Conservation (phyloP, 2,888 invertebrate genomes). For the Lingula anatina region DNA sequence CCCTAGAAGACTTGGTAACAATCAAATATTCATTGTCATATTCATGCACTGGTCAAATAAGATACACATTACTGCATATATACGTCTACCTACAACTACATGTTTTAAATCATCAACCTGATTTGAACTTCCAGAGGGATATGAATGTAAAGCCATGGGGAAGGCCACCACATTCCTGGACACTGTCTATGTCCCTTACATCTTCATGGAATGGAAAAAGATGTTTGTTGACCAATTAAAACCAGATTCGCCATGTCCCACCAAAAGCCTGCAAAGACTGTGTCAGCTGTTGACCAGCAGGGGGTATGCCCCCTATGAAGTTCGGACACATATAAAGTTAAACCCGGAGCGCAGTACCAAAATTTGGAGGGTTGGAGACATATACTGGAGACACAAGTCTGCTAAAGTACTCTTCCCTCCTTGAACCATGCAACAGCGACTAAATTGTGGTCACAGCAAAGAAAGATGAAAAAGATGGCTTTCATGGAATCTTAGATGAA, state of each 20-base stretch:
- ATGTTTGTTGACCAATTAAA: slow-evolving; percentile 21
- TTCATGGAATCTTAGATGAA: too few species aligned
- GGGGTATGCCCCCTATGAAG: slow-evolving; percentile 9
- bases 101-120: too few species aligned
- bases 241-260: slow-evolving; percentile 10
- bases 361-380: slow-evolving; percentile 23
- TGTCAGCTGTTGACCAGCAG: neutral
- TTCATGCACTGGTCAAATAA: too few species aligned
- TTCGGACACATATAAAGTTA: slow-evolving; percentile 11
- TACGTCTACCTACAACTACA: too few species aligned
- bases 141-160: slow-evolving; percentile 32
- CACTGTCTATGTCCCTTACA: slow-evolving; percentile 24
- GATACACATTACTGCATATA: too few species aligned
- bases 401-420: neutral
- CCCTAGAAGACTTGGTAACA: too few species aligned
- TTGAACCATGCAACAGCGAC: neutral
- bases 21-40: too few species aligned
- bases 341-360: slow-evolving; percentile 15
- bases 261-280: slow-evolving; percentile 5
- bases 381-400: slow-evolving; percentile 21
- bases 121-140: slow-evolving; percentile 32
- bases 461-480: too few species aligned
- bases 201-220: slow-evolving; percentile 40
- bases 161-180: slow-evolving; percentile 19
- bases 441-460: too few species aligned